Evolutionary conservation across 2,797 vertebrate species (phyloP).

Genomic region (Erpetoichthys calabaricus): DNA sequence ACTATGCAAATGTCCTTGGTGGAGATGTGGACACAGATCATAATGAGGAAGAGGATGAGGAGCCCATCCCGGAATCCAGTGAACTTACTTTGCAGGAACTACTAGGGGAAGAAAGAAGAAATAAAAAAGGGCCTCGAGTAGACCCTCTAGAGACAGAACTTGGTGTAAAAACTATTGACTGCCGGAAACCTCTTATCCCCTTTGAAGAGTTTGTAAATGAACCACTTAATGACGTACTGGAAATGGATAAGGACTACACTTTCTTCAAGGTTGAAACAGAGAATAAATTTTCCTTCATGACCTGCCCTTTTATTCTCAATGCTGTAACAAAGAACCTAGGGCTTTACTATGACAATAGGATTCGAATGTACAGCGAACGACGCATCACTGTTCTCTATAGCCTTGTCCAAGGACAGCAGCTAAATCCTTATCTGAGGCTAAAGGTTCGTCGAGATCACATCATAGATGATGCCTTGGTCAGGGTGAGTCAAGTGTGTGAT

Average conservation of each 20-base stretch:
- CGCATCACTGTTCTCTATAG: slow-evolving; percentile 95
- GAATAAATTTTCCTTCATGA: slow-evolving; percentile 97
- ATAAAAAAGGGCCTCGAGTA: slow-evolving; percentile 80
- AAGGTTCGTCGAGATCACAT: slow-evolving; percentile 95
- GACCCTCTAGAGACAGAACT: slow-evolving; percentile 87
- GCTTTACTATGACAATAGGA: slow-evolving; percentile 95
- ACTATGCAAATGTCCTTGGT: slow-evolving; percentile 86
- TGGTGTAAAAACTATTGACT: slow-evolving; percentile 74
- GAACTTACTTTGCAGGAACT: slow-evolving; percentile 87
- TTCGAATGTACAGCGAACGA: slow-evolving; percentile 96
- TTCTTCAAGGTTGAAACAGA: slow-evolving; percentile 97
- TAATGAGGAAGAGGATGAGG: slow-evolving; percentile 87
- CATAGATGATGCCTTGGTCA: slow-evolving; percentile 91
- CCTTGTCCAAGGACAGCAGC: slow-evolving; percentile 89
- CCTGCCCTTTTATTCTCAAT: slow-evolving; percentile 89
- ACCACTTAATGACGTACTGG: slow-evolving; percentile 89
- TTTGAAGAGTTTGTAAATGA: slow-evolving; percentile 95
- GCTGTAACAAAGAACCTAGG: slow-evolving; percentile 92
- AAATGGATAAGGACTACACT: slow-evolving; percentile 98
- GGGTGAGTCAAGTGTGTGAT: slow-evolving; percentile 59
- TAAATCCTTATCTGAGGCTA: slow-evolving; percentile 84
- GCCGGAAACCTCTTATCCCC: slow-evolving; percentile 76
- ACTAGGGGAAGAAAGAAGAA: slow-evolving; percentile 83
- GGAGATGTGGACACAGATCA: slow-evolving; percentile 78
- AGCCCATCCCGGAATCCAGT: slow-evolving; percentile 76